Percentiles rank a stretch among this genome's conserved stretches.
phyloP scores from a whole-genome alignment of 2,888 invertebrate species.

The Saturnia japonica region DNA sequence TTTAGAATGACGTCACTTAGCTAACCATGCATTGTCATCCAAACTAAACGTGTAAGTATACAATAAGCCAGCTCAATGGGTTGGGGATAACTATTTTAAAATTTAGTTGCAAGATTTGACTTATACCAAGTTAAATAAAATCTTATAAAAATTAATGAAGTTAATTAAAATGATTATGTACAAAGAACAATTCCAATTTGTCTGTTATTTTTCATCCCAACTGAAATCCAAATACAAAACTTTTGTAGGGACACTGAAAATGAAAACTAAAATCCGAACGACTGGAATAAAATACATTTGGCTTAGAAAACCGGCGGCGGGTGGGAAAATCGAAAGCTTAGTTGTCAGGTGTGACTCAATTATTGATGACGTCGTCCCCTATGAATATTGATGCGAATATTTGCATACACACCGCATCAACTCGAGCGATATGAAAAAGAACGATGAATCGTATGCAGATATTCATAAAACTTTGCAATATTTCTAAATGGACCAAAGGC shows the following conservation, averaged over 20 bases:
- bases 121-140: no score
- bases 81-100: no score
- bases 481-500: not conserved
- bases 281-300: not conserved
- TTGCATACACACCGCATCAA: constrained; percentile 16
- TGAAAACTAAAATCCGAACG: not conserved
- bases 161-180: no score
- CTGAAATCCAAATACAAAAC: not conserved
- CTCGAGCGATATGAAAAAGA: constrained; percentile 16
- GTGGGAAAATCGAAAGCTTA: constrained; percentile 13
- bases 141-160: no score
- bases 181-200: not conserved
- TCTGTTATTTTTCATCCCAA: not conserved
- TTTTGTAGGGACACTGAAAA: not conserved
- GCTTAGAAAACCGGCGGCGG: not conserved
- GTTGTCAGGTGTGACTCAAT: constrained; percentile 13
- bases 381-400: constrained; percentile 14
- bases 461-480: not conserved
- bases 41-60: no score
- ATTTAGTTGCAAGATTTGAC: no score
- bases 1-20: no score
- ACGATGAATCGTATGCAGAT: constrained; percentile 1
- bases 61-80: no score
- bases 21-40: no score
- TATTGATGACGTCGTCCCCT: constrained; percentile 7